Percentiles rank a stretch among this genome's conserved stretches.
Conservation (phyloP, 2,113 vertebrate genomes). For the Lophius piscatorius region DNA sequence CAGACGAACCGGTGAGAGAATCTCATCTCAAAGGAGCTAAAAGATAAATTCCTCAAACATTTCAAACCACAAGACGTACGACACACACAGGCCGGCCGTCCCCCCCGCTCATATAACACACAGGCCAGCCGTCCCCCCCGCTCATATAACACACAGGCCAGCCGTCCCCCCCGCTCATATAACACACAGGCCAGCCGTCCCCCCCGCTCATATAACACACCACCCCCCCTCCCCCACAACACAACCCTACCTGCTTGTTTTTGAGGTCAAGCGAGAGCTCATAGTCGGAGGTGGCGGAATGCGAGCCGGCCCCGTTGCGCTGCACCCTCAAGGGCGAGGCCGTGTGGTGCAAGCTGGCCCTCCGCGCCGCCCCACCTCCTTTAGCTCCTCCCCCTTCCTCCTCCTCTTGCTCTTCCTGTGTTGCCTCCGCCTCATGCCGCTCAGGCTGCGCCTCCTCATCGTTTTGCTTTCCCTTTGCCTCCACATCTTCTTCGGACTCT, state of each 20-base stretch:
- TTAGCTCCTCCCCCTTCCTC: slow-evolving; percentile 83
- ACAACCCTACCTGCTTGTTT: slow-evolving; percentile 97
- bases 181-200: slow-evolving; percentile 38
- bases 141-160: slow-evolving; percentile 46
- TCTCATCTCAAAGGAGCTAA: slow-evolving; percentile 23
- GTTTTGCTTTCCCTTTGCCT: slow-evolving; percentile 42
- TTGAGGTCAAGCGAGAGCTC: slow-evolving; percentile 99
- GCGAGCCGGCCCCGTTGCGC: slow-evolving; percentile 91
- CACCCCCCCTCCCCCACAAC: slow-evolving; percentile 42
- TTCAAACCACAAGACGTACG: slow-evolving; percentile 61
- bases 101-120: slow-evolving; percentile 33
- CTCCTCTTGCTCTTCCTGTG: slow-evolving; percentile 76
- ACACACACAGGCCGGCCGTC: slow-evolving; percentile 38
- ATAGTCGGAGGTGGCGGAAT: slow-evolving; percentile 89
- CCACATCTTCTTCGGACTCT: slow-evolving; percentile 40
- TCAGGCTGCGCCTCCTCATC: slow-evolving; percentile 39
- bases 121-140: slow-evolving; percentile 29
- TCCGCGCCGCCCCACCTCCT: slow-evolving; percentile 84
- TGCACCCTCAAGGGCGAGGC: slow-evolving; percentile 92
- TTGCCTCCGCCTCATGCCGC: slow-evolving; percentile 27
- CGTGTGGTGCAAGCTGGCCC: slow-evolving; percentile 90
- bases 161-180: slow-evolving; percentile 7
- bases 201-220: slow-evolving; percentile 33
- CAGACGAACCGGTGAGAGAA: slow-evolving; percentile 2
- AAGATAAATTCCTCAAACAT: slow-evolving; percentile 48